Percentiles rank a stretch among this genome's conserved stretches.
Conservation (phyloP, 2,113 vertebrate species). For the mouse (Mus musculus) region DNA sequence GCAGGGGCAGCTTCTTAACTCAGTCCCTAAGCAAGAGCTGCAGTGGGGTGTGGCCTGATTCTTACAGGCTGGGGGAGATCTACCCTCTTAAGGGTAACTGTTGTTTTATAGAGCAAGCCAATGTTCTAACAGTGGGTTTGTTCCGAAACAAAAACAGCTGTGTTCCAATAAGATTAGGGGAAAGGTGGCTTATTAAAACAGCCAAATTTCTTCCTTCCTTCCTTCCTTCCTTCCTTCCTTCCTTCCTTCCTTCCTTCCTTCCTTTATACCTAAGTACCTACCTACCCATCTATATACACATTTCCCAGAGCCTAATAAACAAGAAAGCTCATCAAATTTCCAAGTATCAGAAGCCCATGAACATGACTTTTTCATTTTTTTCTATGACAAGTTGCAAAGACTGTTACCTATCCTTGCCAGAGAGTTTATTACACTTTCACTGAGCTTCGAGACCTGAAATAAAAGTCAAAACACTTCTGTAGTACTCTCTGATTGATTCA, state of each 20-base stretch:
- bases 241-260: background rate
- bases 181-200: background rate
- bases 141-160: constrained; percentile 17
- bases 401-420: background rate
- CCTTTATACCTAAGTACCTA: too few relatives aligned
- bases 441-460: constrained; percentile 27
- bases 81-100: background rate
- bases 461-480: background rate
- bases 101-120: background rate
- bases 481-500: background rate
- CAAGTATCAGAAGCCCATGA: background rate
- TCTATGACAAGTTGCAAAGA: background rate
- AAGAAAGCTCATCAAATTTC: background rate
- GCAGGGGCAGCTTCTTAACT: too few relatives aligned
- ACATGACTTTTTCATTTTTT: constrained; percentile 5
- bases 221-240: background rate
- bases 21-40: background rate
- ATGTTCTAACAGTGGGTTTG: background rate
- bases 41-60: background rate
- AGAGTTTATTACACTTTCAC: constrained; percentile 25
- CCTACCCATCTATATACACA: background rate
- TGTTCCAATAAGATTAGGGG: background rate
- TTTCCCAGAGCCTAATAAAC: background rate
- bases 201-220: background rate
- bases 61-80: background rate